A percentile compares a stretch with the other conserved stretches of the same genome.
Evolutionary conservation across 1,140 invertebrate genomes (phyloP).

Genomic region (Eriosoma lanigerum): DNA sequence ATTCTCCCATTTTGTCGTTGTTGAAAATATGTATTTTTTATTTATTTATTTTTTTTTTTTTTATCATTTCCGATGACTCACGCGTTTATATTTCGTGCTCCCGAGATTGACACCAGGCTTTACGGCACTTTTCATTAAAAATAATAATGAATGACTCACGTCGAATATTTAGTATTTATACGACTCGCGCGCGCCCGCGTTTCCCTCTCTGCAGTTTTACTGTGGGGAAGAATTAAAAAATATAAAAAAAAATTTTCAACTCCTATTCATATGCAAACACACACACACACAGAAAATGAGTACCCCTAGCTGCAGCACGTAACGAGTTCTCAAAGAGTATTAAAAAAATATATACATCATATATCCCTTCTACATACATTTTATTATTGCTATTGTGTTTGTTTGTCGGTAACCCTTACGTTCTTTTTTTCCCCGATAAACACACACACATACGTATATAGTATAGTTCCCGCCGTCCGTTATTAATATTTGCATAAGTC

Average conservation of each 20-base stretch:
- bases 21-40: not conserved
- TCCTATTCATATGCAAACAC: conserved; percentile 52
- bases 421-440: conserved; percentile 44
- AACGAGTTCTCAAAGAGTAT: conserved; percentile 50
- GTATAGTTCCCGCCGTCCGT: conserved; percentile 39
- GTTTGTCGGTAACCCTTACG: conserved; percentile 51
- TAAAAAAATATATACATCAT: conserved; percentile 33
- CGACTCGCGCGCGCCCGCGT: not conserved
- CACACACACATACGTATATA: not conserved
- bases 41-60: not conserved
- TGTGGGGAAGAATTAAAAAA: conserved; percentile 51
- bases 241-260: conserved; percentile 36
- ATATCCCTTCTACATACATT: conserved; percentile 41
- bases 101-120: conserved; percentile 43
- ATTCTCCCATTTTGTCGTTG: not conserved
- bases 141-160: conserved; percentile 41
- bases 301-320: conserved; percentile 32
- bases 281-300: conserved; percentile 41
- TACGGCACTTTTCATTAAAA: conserved; percentile 46
- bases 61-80: conserved; percentile 39
- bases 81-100: not conserved
- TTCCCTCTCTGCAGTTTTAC: conserved; percentile 31
- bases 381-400: conserved; percentile 52
- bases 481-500: conserved; percentile 52
- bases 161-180: conserved; percentile 49